Percentiles rank a stretch among this genome's conserved stretches.
Evolutionary conservation across 2,888 invertebrate genomes (phyloP).

Genomic region (Rotaria socialis): DNA sequence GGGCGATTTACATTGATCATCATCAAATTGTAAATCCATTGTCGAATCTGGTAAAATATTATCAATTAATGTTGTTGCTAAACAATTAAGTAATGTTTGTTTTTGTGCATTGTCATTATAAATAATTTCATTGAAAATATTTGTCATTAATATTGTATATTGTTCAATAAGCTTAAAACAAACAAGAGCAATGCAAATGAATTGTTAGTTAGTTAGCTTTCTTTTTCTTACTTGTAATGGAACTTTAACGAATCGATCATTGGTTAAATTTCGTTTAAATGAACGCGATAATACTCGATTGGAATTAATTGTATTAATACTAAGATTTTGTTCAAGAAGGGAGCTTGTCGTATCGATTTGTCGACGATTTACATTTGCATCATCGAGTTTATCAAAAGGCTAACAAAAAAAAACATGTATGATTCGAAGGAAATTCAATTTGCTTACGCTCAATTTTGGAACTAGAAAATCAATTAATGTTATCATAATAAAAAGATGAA

Average conservation of each 20-base stretch:
- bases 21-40: background rate
- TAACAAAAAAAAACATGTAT: background rate
- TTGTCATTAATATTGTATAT: slow-evolving; percentile 21
- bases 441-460: slow-evolving; percentile 31
- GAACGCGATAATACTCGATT: background rate
- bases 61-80: background rate
- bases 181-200: too few species aligned
- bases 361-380: background rate
- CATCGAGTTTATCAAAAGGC: slow-evolving; percentile 33
- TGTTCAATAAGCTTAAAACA: background rate
- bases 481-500: background rate
- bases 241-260: background rate
- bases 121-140: background rate
- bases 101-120: background rate
- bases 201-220: too few species aligned
- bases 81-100: background rate
- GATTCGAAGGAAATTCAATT: too few species aligned
- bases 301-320: background rate
- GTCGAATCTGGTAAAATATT: slow-evolving; percentile 34
- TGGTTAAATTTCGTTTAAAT: background rate
- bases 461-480: background rate
- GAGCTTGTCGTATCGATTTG: background rate
- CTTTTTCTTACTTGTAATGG: background rate
- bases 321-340: slow-evolving; percentile 4
- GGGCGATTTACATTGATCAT: slow-evolving; percentile 4